Evolutionary conservation across 1,140 invertebrate species (phyloP).

Genomic region (Bombus balteatus): DNA sequence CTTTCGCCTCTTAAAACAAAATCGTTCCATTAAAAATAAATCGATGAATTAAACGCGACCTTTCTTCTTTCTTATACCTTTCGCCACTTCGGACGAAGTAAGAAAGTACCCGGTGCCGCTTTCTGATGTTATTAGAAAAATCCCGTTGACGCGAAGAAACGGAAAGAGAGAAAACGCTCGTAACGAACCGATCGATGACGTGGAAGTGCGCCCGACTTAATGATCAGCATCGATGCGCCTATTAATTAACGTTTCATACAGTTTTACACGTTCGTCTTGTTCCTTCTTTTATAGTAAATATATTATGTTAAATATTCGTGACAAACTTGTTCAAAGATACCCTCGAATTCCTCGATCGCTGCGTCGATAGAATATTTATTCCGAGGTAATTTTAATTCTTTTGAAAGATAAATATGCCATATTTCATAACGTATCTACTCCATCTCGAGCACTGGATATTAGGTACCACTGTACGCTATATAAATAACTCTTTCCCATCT

Average conservation of each 20-base stretch:
- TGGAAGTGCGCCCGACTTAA: constrained; percentile 23
- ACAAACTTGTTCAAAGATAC: neutral
- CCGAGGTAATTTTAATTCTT: neutral
- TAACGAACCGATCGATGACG: constrained; percentile 39
- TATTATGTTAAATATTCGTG: neutral
- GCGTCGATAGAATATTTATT: neutral
- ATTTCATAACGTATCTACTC: neutral
- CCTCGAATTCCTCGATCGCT: too few species aligned
- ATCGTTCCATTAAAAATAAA: constrained; percentile 40
- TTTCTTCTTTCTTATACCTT: neutral
- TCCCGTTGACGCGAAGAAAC: constrained; percentile 10
- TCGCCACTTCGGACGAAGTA: too few species aligned
- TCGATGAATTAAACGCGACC: constrained; percentile 27
- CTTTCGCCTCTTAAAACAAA: constrained; percentile 21
- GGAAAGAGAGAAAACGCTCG: neutral
- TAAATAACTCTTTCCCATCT: neutral
- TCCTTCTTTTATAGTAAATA: too few species aligned
- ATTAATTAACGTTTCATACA: constrained; percentile 3
- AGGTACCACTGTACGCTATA: neutral
- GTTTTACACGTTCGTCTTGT: neutral
- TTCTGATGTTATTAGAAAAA: constrained; percentile 23
- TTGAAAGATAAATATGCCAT: neutral
- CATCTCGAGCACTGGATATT: neutral
- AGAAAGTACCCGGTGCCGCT: too few species aligned
- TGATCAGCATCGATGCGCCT: neutral